phyloP scores from a whole-genome alignment of 2,113 vertebrate genomes.

The Sarotherodon lohbergeri region DNA sequence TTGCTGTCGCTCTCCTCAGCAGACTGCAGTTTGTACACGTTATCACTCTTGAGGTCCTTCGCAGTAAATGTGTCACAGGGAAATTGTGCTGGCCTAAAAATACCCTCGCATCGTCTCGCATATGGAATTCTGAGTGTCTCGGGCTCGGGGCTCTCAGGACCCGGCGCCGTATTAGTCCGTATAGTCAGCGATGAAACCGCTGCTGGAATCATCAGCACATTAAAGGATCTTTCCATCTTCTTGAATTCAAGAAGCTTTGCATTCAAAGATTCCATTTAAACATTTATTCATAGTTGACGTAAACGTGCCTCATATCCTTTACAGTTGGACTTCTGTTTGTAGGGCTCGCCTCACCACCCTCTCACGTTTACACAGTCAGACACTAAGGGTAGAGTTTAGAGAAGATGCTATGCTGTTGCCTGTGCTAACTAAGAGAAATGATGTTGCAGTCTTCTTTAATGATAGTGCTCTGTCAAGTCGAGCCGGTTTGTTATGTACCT shows the following conservation, averaged over 20 bases:
- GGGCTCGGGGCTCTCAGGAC: not conserved
- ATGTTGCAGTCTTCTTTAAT: slow-evolving; percentile 43
- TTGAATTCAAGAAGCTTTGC: not conserved
- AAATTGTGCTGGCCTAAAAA: slow-evolving; percentile 58
- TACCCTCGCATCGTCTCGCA: slow-evolving; percentile 11
- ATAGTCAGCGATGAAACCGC: not conserved
- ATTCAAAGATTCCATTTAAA: not conserved
- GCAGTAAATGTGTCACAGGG: slow-evolving; percentile 55
- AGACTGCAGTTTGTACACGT: slow-evolving; percentile 31
- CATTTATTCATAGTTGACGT: not conserved
- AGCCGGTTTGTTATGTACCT: slow-evolving; percentile 40
- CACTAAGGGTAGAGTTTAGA: not conserved
- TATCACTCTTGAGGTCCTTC: slow-evolving; percentile 50
- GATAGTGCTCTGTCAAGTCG: slow-evolving; percentile 37
- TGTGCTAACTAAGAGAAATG: slow-evolving; percentile 49
- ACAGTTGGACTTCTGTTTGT: not conserved
- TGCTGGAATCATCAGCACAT: not conserved
- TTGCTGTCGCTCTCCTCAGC: slow-evolving; percentile 42
- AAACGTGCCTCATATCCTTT: not conserved
- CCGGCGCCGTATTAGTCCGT: not conserved
- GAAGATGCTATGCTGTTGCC: slow-evolving; percentile 31
- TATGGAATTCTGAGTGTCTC: slow-evolving; percentile 6
- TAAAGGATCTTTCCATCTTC: not conserved
- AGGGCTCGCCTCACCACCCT: not conserved
- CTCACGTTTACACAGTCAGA: not conserved